Base-by-base conservation (phyloP, 2,888 invertebrate species). In the Argyresthia albistria region DNA sequence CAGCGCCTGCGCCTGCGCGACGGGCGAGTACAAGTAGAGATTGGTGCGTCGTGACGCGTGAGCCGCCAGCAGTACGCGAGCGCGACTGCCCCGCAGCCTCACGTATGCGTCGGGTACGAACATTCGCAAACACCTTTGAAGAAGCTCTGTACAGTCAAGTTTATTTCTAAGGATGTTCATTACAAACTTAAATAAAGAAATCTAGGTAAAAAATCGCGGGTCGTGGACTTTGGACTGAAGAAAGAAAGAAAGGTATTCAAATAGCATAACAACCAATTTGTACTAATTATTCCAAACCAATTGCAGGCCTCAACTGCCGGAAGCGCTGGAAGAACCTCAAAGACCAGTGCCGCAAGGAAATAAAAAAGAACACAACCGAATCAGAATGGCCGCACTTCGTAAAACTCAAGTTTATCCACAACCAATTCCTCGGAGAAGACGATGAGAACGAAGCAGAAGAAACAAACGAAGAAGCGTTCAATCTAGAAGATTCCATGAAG, bases 301-400 rank as follows among this genome's bases (percentile, higher is more conserved):
- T 80, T 80, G 37, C 75, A 87, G 86, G 78, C 59, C 59, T 83
- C 11, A 82, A 83, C 61, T 87, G 86, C 65, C 69, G 87, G 56
- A 87, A 84, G 55, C 72, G 77, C 76, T 88, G 88, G 88, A 88
- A 88, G 65, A 87, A 87, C 55, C 66, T 88, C 9, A 88, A 88
- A 60, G 88, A 88, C 57, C 84, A 87, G 62, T 87, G 84, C 55
- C 73, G 88, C 12, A 88, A 88, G 57, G 88, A 88, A 62, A 84
- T 86, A 75, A 86, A 86, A 56, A 87, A 86, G 51, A 72, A 73
- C 50, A 73, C 81, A 0, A 66, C 56, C 46, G 73, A 76, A 3
- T 86, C 86, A 4, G 86, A 87, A 54, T 86, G 86, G 83, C 86
- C 83, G 0, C 87, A 87, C 57, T 83, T 84, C 56, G 66, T 64